Base-by-base conservation (phyloP, 2,113 vertebrate genomes). In the Brachyhypopomus gauderio region DNA sequence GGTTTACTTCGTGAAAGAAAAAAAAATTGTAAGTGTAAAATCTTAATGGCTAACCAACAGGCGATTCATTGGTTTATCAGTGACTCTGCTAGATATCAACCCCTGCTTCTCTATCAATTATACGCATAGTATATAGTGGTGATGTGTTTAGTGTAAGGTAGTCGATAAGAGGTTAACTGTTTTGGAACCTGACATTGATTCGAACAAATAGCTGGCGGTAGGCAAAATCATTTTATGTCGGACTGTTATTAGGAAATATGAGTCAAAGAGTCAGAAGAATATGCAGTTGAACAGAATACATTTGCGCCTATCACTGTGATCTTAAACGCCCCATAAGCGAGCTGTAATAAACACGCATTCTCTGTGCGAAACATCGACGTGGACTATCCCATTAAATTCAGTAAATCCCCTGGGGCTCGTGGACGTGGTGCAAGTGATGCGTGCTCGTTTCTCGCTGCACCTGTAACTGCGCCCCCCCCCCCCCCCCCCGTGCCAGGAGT, bases 361-460 rank as follows among this genome's bases (percentile, higher is more conserved):
- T 12, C 30, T 20, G 45, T 14, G 45, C 12, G 34, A 59, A 78
- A 70, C 63, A 78, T 5, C 12, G 34, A 59, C 59, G 34, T 20
- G 52, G 34, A 59, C 45, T 38, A 12, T 38, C 48, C 27, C 0
- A 19, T 30, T 19, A 70, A 30, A 38, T 1, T 2, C n/a, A 4
- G 19, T 6, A 63, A 64, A 72, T 52, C 52, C 67, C 71, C 84
- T 41, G 55, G n/a, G 64, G 59, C 71, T 66, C 14, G 48, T 75
- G 81, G 81, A 75, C 59, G 74, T 80, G 87, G 86, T 85, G 87
- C 87, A 89, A 88, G 88, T 89, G 86, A 89, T 86, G 88, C 85
- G 87, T 91, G 79, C 7, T 82, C 85, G 87, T 83, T 90, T 86
- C 79, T 84, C 89, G 90, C 92, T 76, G 52, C 80, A 93, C 94